phyloP scores from a whole-genome alignment of 2,113 vertebrate genomes.

The Corythoichthys intestinalis region DNA sequence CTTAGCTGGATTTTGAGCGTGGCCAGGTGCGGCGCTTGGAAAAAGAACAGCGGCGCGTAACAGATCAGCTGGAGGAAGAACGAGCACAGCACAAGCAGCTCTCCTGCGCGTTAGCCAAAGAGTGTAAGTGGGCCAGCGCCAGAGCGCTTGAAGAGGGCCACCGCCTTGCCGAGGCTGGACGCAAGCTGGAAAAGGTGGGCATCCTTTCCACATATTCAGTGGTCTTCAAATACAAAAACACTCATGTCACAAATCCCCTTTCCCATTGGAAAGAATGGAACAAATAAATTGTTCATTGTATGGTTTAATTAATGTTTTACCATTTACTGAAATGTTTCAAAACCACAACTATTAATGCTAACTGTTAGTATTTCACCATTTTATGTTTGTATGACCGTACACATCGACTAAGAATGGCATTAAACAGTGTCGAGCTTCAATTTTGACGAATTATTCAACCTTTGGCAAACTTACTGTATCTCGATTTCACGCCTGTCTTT shows the following conservation, averaged over 20 bases:
- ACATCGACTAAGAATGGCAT: no score
- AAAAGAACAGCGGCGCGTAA: slow-evolving; percentile 85
- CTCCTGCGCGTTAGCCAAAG: slow-evolving; percentile 85
- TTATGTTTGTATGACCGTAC: no score
- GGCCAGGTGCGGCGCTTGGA: slow-evolving; percentile 88
- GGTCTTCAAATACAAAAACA: not conserved
- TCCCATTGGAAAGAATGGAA: no score
- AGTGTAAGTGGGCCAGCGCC: slow-evolving; percentile 89
- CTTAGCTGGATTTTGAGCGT: slow-evolving; percentile 92
- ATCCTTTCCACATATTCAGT: not conserved
- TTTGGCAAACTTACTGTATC: not conserved
- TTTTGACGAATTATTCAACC: no score
- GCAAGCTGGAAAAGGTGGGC: slow-evolving; percentile 77
- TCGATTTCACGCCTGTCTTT: not conserved
- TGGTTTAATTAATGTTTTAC: no score
- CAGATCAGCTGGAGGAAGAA: slow-evolving; percentile 87
- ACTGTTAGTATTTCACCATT: no score
- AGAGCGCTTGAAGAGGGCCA: slow-evolving; percentile 88
- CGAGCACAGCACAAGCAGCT: slow-evolving; percentile 89
- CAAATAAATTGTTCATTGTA: no score
- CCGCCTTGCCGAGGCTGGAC: slow-evolving; percentile 79
- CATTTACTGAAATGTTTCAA: no score
- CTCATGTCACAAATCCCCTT: no score
- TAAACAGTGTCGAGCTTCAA: no score
- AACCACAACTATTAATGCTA: no score